phyloP scores from a whole-genome alignment of 2,888 invertebrate species.

The Prosapia bicincta region DNA sequence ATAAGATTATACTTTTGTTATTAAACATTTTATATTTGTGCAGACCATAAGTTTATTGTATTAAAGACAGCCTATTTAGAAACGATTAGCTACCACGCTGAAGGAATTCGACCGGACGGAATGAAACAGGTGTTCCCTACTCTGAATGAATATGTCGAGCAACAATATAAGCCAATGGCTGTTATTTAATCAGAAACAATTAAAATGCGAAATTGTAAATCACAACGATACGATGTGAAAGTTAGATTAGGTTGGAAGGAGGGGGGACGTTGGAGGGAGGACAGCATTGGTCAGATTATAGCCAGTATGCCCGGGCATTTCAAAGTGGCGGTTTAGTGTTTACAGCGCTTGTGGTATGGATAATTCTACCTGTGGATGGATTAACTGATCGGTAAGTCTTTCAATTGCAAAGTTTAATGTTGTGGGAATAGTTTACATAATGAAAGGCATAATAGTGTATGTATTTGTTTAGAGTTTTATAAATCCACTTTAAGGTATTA shows the following conservation, averaged over 20 bases:
- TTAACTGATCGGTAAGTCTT: too few relatives aligned
- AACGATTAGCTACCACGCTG: too few relatives aligned
- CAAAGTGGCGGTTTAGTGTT: background rate
- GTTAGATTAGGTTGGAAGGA: background rate
- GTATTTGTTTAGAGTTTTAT: too few relatives aligned
- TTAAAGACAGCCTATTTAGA: too few relatives aligned
- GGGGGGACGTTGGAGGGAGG: background rate
- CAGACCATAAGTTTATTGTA: too few relatives aligned
- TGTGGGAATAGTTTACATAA: too few relatives aligned
- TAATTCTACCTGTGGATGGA: background rate
- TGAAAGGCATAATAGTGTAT: too few relatives aligned
- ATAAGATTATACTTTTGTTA: too few relatives aligned
- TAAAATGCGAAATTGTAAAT: slow-evolving; percentile 2
- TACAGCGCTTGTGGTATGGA: background rate
- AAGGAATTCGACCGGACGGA: background rate
- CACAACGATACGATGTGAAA: background rate
- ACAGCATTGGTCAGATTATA: background rate
- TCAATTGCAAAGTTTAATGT: too few relatives aligned
- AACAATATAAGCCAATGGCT: background rate
- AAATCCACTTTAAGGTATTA: too few relatives aligned
- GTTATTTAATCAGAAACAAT: slow-evolving; percentile 2
- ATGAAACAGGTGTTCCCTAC: background rate
- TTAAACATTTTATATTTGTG: too few relatives aligned
- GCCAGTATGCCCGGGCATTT: background rate
- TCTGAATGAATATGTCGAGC: background rate